Evolutionary conservation across 2,888 invertebrate species (phyloP).

Genomic region (Archips crataeganus): DNA sequence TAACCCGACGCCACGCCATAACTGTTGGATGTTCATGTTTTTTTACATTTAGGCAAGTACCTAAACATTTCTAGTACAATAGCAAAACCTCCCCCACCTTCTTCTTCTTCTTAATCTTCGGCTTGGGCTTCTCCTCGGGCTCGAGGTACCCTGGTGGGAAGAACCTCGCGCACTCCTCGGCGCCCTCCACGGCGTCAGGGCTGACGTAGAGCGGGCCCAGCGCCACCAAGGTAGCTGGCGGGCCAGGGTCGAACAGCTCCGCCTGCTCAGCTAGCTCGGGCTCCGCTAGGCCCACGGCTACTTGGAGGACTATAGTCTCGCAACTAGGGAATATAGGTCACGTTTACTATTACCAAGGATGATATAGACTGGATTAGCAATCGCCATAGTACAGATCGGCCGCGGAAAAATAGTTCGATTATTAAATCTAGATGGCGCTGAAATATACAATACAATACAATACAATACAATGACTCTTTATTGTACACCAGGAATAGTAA

Average conservation of each 20-base stretch:
- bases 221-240: slow-evolving; percentile 87
- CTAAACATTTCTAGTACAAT: not conserved
- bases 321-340: slow-evolving; percentile 68
- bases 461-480: no score
- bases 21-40: no score
- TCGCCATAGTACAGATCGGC: no score
- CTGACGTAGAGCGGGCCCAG: slow-evolving; percentile 90
- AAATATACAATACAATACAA: no score
- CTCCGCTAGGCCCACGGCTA: slow-evolving; percentile 87
- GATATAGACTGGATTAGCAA: no score
- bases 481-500: no score
- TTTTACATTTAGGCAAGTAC: no score
- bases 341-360: no score
- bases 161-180: slow-evolving; percentile 87
- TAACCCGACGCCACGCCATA: no score
- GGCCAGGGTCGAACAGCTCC: slow-evolving; percentile 87
- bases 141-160: slow-evolving; percentile 89
- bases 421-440: no score
- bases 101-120: slow-evolving; percentile 83
- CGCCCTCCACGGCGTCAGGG: slow-evolving; percentile 87
- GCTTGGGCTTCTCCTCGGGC: slow-evolving; percentile 75
- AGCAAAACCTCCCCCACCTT: slow-evolving; percentile 62
- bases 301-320: slow-evolving; percentile 89
- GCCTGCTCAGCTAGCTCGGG: slow-evolving; percentile 87
- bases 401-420: no score